Conservation (phyloP, 2,113 vertebrate species). For the Phyllostomus discolor region DNA sequence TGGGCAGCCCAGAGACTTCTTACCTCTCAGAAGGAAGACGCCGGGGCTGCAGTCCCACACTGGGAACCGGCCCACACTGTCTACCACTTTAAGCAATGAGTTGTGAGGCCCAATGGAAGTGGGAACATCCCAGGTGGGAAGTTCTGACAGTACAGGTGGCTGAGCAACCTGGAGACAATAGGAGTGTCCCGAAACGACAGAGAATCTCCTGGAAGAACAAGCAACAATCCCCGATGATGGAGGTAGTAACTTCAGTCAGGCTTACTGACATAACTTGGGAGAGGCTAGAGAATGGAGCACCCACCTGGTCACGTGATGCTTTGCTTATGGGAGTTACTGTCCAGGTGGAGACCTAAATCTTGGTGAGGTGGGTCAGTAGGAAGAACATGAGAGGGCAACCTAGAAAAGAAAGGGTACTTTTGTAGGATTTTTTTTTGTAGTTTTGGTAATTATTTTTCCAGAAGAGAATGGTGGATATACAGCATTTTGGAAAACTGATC, state of each 20-base stretch:
- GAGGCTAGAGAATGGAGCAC: not conserved
- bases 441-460: slow-evolving; percentile 8
- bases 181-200: not conserved
- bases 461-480: not conserved
- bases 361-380: not conserved
- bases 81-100: not conserved
- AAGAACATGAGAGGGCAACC: not conserved
- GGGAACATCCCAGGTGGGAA: not conserved
- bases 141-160: not conserved
- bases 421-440: not conserved
- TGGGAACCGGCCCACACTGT: not conserved
- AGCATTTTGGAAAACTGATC: not conserved
- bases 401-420: not conserved
- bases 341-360: not conserved
- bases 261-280: not conserved
- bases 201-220: not conserved
- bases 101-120: not conserved
- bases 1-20: not conserved
- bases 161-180: not conserved
- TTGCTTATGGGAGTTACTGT: not conserved
- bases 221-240: not conserved
- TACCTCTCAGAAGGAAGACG: not conserved
- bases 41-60: not conserved
- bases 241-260: not conserved
- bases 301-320: not conserved